Evolutionary conservation across 2,797 vertebrate species (phyloP), one percentile per base, ranked within the genome.

Genomic region (Chaetophractus vellerosus): DNA sequence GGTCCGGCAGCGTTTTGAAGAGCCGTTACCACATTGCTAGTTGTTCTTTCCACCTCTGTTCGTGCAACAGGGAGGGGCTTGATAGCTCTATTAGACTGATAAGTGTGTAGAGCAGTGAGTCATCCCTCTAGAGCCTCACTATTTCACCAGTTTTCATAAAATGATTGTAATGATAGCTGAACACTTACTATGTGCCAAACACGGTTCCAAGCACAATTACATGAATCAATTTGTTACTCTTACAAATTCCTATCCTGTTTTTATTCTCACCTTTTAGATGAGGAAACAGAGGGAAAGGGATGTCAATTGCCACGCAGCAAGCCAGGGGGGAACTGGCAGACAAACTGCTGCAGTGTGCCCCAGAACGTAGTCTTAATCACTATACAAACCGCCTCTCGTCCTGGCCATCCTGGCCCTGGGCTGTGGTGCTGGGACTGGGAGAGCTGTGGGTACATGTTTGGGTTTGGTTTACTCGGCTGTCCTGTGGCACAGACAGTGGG

Each of bases 1-100:
- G 36, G 79, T 74, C 75, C 16, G 21, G 26, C 14, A 14, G 86
- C 50, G 28, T 75, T 82, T 24, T 68, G 64, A 89, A 80, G 92
- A 64, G 66, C 41, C 31, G 55, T 92, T 68, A 79, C 69, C 48
- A 63, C 8, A 12, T 21, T 28, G 19, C 45, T 38, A 48, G 52
- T 48, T 68, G 63, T 50, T 84, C 76, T 63, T 91, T 68, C 50
- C 68, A 91, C 71, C 87, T 45, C 16, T 0, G 26, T 57, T 97
- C 80, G 18, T 2, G 45, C 41, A 14, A 63, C 7, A 33, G 85
- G 80, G 61, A 72, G 75, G 24, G 55, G 61, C 63, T 0, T 23
- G 69, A 23, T 79, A 68, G 80, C 48, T 74, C 72, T 57, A 45
- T 45, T 21, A 33, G 83, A 61, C 52, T 48, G 55, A 59, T 52